A percentile compares a stretch with the other conserved stretches of the same genome.
Evolutionary conservation across 2,113 vertebrate species (phyloP).

Genomic region (Tor tambroides): DNA sequence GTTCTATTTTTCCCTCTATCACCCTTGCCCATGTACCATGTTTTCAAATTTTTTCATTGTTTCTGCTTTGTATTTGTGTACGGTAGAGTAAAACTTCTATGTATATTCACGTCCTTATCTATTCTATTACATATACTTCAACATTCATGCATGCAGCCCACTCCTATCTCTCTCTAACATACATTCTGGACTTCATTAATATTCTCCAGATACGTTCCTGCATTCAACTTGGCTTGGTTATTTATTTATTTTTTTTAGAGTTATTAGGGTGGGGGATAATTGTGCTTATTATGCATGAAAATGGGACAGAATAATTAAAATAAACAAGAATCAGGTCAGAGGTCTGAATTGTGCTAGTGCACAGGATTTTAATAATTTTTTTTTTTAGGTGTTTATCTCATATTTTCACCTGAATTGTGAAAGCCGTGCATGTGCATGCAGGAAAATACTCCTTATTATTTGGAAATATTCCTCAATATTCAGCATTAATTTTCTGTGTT

Average conservation of each 20-base stretch:
- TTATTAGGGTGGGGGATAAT: slow-evolving; percentile 20
- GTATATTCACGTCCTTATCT: neutral
- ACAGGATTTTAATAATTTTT: neutral
- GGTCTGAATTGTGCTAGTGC: neutral
- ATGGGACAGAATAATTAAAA: slow-evolving; percentile 43
- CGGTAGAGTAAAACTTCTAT: neutral
- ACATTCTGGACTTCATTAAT: slow-evolving; percentile 13
- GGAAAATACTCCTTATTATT: slow-evolving; percentile 7
- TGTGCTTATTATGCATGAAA: slow-evolving; percentile 28
- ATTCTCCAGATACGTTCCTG: slow-evolving; percentile 18
- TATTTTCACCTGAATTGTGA: slow-evolving; percentile 17
- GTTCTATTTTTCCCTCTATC: neutral
- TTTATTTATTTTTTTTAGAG: neutral
- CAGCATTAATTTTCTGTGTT: neutral
- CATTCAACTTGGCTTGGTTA: slow-evolving; percentile 5
- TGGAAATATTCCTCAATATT: slow-evolving; percentile 11
- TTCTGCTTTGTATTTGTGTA: neutral
- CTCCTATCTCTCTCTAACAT: slow-evolving; percentile 10
- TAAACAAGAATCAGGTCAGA: slow-evolving; percentile 32
- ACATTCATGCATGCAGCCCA: slow-evolving; percentile 17
- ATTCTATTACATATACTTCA: neutral
- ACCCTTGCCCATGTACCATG: neutral
- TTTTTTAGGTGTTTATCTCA: slow-evolving; percentile 11
- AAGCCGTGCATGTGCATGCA: neutral
- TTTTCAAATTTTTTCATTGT: neutral